Conservation (phyloP, 2,797 vertebrate species). For the Danio albolineatus region DNA sequence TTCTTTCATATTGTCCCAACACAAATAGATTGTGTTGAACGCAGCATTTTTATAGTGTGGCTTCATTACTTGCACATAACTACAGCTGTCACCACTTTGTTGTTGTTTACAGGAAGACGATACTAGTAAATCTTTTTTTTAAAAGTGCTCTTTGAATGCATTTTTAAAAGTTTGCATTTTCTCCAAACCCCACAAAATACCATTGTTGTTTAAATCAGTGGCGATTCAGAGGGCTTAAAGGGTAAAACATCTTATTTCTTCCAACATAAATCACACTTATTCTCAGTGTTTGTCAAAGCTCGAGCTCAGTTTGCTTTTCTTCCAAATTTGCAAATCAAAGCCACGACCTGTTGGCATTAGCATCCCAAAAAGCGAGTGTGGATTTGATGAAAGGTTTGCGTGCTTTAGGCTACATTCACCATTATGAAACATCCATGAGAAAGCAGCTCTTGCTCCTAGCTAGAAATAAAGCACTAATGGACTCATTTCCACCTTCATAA, state of each 20-base stretch:
- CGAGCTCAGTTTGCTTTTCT: slow-evolving; percentile 39
- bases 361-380: slow-evolving; percentile 44
- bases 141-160: too few relatives aligned
- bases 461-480: slow-evolving; percentile 64
- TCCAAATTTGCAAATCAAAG: slow-evolving; percentile 54
- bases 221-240: too few relatives aligned
- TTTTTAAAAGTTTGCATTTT: too few relatives aligned
- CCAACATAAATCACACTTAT: neutral
- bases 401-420: slow-evolving; percentile 52
- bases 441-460: slow-evolving; percentile 46
- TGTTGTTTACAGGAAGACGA: too few relatives aligned
- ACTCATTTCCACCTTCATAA: slow-evolving; percentile 63
- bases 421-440: slow-evolving; percentile 44
- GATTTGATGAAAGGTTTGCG: slow-evolving; percentile 42
- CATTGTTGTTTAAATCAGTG: too few relatives aligned
- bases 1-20: too few relatives aligned
- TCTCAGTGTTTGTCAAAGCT: slow-evolving; percentile 11
- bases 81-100: too few relatives aligned
- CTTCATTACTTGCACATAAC: too few relatives aligned
- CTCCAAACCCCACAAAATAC: too few relatives aligned
- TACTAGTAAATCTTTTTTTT: too few relatives aligned
- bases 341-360: slow-evolving; percentile 39
- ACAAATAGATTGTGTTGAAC: too few relatives aligned
- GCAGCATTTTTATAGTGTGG: too few relatives aligned
- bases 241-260: neutral